Evolutionary conservation across 2,113 vertebrate genomes (phyloP), one percentile per base, ranked within the genome.

Genomic region (Seriola quinqueradiata): DNA sequence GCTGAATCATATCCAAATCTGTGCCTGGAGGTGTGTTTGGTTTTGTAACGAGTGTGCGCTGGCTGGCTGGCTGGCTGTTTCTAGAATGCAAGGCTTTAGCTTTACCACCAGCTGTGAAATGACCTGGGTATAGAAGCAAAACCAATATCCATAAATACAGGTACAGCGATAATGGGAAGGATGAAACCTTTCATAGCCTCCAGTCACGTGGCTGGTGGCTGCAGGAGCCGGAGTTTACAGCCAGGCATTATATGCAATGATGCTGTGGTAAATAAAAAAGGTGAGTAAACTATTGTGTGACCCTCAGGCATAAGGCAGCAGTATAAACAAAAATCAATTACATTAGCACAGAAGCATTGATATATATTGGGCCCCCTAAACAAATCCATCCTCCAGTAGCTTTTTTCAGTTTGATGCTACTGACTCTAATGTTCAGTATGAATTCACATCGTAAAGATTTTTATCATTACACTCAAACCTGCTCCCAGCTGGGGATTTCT

Each of bases 321-420:
- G 19, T 81, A 70, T 79, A 77, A 82, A 68, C 75, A 81, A 76
- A 75, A 90, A 89, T 89, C 86, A 74, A 91, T 90, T 90, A 82
- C 75, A 80, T 81, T 80, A 64, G 2, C 28, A 68, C 52, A 61
- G 68, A 83, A 75, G 50, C 71, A 55, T 4, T 78, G 42, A 82
- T 87, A 85, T 77, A 76, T 85, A 82, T 82, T 66, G 57, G 42
- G 42, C 44, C 28, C 46, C 61, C 60, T 71, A 60, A 80, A 85
- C 63, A 72, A 81, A 75, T 78, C 46, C 16, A 52, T 40, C 70
- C 42, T 9, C 52, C 38, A 64, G 55, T 85, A 85, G 59, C 59
- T 69, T 82, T 12, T 46, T 71, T 55, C 60, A 36, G 66, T 71
- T 58, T 52, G 50, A 75, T 77, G 44, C 66, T 46, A 23, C 68